A percentile compares a stretch with the other conserved stretches of the same genome.
Conservation (phyloP, 2,888 invertebrate genomes). For the Calliphora vomitoria region DNA sequence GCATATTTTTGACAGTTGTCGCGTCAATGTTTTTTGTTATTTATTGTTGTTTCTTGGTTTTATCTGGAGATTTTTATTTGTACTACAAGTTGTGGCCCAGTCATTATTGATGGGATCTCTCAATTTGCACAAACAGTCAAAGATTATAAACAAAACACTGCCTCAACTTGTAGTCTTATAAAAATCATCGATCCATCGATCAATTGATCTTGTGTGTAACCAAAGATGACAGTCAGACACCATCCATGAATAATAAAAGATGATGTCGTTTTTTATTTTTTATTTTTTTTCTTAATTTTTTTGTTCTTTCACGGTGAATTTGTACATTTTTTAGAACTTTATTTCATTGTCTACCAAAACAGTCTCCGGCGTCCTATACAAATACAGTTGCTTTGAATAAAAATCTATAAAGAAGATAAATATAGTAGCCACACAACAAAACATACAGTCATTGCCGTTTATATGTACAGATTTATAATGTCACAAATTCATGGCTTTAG, state of each 20-base stretch:
- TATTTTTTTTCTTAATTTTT: conserved; percentile 21
- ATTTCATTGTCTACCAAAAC: not conserved
- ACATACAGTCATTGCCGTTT: not conserved
- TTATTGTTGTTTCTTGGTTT: conserved; percentile 1
- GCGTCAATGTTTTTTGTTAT: conserved; percentile 34
- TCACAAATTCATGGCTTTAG: too few species aligned
- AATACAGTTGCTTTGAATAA: not conserved
- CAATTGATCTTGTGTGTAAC: conserved; percentile 69
- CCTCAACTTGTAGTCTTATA: conserved; percentile 56
- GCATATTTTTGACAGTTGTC: conserved; percentile 66
- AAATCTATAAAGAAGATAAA: not conserved
- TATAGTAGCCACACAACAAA: conserved; percentile 13
- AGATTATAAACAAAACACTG: conserved; percentile 62
- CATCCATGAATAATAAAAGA: conserved; percentile 62
- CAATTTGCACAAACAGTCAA: conserved; percentile 63
- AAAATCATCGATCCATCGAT: conserved; percentile 66
- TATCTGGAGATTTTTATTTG: conserved; percentile 6
- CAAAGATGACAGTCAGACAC: conserved; percentile 70
- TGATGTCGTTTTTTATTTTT: conserved; percentile 48
- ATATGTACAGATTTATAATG: not conserved
- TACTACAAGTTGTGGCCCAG: conserved; percentile 36
- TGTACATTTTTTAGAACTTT: conserved; percentile 22
- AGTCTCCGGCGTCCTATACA: not conserved
- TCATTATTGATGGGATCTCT: conserved; percentile 71
- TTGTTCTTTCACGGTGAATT: conserved; percentile 21